Base-by-base conservation (phyloP, 2,888 invertebrate species). In the Rutpela maculata region DNA sequence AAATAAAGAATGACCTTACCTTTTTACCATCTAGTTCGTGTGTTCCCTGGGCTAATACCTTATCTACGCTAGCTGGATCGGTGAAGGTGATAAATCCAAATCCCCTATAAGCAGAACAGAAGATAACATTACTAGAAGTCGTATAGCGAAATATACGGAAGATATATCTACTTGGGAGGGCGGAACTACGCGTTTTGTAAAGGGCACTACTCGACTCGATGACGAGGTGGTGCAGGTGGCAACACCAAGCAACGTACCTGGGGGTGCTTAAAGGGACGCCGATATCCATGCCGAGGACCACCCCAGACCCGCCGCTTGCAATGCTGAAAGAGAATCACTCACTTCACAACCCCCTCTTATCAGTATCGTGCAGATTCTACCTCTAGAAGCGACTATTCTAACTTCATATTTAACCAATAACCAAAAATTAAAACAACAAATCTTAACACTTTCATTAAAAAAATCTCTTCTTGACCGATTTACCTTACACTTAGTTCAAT, bases 51-150 rank as follows among this genome's bases (percentile, higher is more conserved):
- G 97, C 96, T 93, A 99, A 95, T 91, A 99, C 99, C 94, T 99
- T 98, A 93, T 99, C 99, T 93, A 99, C 98, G 93, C 98, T 96
- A 92, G 96, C 94, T 89, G 99, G 96, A 92, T 99, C 99, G 91
- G 96, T 96, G 93, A 99, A 99, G 91, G 99, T 99, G 93, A 99
- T 98, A 94, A 99, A 99, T 90, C 99, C 99, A 91, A 99, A 99
- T 90, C 99, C 99, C 94, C 98, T 98, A 95, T 83, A 94, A 94
- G 85, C 74, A 83, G 86, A 87, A 88, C 86, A 88, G 85, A 88
- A 87, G 84, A 87, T 84, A 85, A 86, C 84, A 87, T 87, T 87
- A 87, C 85, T 86, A 87, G 83, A 84, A 75, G 78, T 70, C 55
- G 75, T 75, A 79, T 62, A 63, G 63, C 55, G 67, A 72, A 17